phyloP scores from a whole-genome alignment of 2,113 vertebrate species.

The Cyanistes caeruleus region DNA sequence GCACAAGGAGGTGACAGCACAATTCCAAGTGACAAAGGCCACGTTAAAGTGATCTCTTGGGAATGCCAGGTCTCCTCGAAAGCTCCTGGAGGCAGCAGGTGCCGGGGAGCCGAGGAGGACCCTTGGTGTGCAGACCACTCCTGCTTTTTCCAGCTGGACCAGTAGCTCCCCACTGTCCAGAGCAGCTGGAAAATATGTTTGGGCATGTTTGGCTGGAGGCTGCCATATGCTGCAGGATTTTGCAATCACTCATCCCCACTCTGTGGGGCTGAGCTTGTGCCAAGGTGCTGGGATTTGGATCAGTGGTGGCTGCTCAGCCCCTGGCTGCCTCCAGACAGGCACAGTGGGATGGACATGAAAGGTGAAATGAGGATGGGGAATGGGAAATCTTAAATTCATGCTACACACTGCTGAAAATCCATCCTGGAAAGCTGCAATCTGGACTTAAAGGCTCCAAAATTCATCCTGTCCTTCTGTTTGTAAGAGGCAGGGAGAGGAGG shows the following conservation, averaged over 20 bases:
- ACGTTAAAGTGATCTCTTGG: rapidly evolving
- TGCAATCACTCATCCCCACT: rapidly evolving
- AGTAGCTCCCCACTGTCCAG: background rate
- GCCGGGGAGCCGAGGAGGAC: background rate
- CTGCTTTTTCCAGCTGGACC: background rate
- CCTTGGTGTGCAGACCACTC: background rate
- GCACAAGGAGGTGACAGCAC: background rate
- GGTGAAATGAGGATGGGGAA: background rate
- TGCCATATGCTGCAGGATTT: background rate
- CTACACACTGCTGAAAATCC: background rate
- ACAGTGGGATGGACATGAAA: background rate
- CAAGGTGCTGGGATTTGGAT: background rate
- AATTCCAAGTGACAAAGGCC: background rate
- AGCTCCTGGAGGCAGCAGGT: background rate
- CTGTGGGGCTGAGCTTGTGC: background rate
- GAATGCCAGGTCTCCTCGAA: rapidly evolving
- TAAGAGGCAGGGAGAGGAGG: background rate
- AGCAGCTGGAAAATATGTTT: background rate
- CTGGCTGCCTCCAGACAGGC: background rate
- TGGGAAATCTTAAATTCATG: background rate
- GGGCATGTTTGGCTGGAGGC: background rate
- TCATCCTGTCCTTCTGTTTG: no score
- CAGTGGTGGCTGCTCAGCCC: background rate
- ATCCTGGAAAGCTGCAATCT: background rate
- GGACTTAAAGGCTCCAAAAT: background rate